A percentile compares a stretch with the other conserved stretches of the same genome.
Conservation (phyloP, 2,888 invertebrate species). For the Oithona nana region DNA sequence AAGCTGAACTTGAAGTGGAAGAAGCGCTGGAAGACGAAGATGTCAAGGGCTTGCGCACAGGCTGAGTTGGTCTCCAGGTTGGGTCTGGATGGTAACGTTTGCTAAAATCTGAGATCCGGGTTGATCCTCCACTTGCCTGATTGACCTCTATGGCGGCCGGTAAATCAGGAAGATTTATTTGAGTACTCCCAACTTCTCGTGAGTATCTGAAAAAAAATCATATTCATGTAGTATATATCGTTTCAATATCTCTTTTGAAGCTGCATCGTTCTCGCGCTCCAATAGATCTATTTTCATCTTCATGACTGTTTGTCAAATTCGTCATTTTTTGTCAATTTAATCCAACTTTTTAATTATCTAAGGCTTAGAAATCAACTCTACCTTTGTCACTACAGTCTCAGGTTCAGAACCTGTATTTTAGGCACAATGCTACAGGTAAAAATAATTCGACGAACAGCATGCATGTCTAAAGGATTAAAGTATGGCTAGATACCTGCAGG, state of each 20-base stretch:
- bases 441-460: neutral
- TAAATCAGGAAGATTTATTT: constrained; percentile 4
- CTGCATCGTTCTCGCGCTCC: no score
- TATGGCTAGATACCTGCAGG: constrained; percentile 42
- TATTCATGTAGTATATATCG: neutral
- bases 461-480: no score
- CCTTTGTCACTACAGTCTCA: neutral
- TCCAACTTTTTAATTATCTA: no score
- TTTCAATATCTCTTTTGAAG: no score
- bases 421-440: neutral
- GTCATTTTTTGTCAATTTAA: no score
- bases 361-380: no score
- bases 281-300: no score
- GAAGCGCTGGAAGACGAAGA: neutral
- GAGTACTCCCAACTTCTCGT: constrained; percentile 14
- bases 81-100: constrained; percentile 11
- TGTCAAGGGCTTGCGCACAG: neutral
- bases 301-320: no score
- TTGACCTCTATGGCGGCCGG: neutral
- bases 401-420: neutral
- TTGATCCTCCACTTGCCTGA: no score
- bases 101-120: neutral
- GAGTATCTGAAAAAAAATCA: constrained; percentile 6
- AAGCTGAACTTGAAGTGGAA: neutral
- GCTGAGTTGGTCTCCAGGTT: neutral